Base-by-base conservation (phyloP, 2,888 invertebrate genomes). In the Stenotaenia linearis region DNA sequence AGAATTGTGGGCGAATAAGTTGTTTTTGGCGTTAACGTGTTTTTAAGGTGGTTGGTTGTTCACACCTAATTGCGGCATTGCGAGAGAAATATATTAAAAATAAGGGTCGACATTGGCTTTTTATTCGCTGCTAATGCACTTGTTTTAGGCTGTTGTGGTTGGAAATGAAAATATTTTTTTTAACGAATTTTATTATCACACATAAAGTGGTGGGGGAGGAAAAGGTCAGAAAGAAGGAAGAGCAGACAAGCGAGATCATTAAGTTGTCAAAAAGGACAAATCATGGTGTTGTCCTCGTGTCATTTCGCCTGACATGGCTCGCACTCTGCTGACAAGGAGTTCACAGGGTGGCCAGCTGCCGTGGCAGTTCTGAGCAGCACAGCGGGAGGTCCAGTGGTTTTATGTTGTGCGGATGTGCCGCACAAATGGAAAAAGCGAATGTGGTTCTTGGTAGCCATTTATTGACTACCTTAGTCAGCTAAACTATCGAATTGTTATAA, bases 201-300 rank as follows among this genome's bases (percentile, higher is more conserved):
- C 25, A 23, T 15, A 15, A n/a, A n/a, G n/a, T n/a, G n/a, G n/a
- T 69, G 69, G n/a, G 25, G 28, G 25, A 69, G 28, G 69, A 69
- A 69, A 69, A 25, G 69, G 69, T 69, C 69, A 69, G 28, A n/a
- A 23, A 69, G 28, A 69, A 45, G 45, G 45, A 45, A 12, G 21
- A 18, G 4, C 12, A 21, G 56, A 75, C 32, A 28, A 32, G 75
- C 30, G 75, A 75, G 30, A 75, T 75, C 35, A 75, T 75, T 75
- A 75, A 75, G 35, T 75, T 75, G 75, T 75, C 75, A 75, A 32
- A 75, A 69, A 35, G 75, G 75, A 75, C 75, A 75, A 75, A 75
- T 75, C 75, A 37, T 37, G 35, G 21, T 75, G 75, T 37, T 75
- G 75, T 75, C 37, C 75, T 69, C 69, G 69, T 69, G 28, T 69